phyloP scores from a whole-genome alignment of 2,888 invertebrate genomes.

The Dryadula phaetusa region DNA sequence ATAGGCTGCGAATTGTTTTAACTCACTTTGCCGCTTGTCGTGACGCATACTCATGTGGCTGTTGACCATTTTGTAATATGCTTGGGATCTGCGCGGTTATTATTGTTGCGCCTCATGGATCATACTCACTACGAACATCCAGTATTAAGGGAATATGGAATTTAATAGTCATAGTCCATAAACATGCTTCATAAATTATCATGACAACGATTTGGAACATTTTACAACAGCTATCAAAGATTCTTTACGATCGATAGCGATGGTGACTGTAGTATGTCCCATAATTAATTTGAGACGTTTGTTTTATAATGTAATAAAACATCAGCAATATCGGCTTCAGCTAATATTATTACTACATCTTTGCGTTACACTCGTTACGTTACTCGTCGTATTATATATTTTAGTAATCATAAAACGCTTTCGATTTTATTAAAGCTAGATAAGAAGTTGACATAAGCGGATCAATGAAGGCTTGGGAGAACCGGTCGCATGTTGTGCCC shows the following conservation, averaged over 20 bases:
- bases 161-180: slow-evolving; percentile 75
- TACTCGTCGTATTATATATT: slow-evolving; percentile 61
- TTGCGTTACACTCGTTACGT: slow-evolving; percentile 58
- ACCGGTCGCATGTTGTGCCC: slow-evolving; percentile 19
- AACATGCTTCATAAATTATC: slow-evolving; percentile 84
- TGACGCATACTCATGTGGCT: slow-evolving; percentile 65
- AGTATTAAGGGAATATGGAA: slow-evolving; percentile 44
- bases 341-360: slow-evolving; percentile 67
- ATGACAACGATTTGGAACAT: slow-evolving; percentile 81
- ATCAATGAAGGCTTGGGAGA: slow-evolving; percentile 22
- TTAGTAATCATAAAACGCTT: slow-evolving; percentile 68
- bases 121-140: slow-evolving; percentile 5
- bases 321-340: slow-evolving; percentile 68
- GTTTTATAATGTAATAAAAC: slow-evolving; percentile 82
- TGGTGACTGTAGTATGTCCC: slow-evolving; percentile 72
- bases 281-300: slow-evolving; percentile 83
- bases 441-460: slow-evolving; percentile 33
- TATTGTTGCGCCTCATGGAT: slow-evolving; percentile 29
- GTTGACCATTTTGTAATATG: slow-evolving; percentile 45
- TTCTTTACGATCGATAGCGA: slow-evolving; percentile 80
- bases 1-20: slow-evolving; percentile 76
- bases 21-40: slow-evolving; percentile 65
- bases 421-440: slow-evolving; percentile 57
- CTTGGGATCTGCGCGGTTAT: slow-evolving; percentile 8
- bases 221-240: slow-evolving; percentile 82